These are phyloP conservation scores for Cyclina sinensis DNA, from an alignment of 1,140 invertebrate species.

Conservation along the genomic window DNA sequence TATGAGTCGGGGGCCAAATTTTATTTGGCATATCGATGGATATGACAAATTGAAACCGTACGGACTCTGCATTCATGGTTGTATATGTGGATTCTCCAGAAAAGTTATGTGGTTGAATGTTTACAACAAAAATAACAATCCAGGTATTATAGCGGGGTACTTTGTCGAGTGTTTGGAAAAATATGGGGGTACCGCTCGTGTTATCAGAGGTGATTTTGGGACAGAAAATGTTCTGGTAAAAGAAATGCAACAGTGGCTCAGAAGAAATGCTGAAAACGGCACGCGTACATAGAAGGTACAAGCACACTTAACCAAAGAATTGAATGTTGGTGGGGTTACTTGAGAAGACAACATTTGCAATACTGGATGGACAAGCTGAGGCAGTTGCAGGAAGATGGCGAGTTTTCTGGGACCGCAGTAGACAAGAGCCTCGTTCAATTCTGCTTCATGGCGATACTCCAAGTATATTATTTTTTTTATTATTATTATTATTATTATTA, in stretches of 20 bases:
- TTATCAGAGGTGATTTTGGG: conserved; percentile 37
- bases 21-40: conserved; percentile 40
- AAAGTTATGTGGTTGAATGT: conserved; percentile 34
- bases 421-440: conserved; percentile 29
- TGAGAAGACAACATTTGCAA: conserved; percentile 28
- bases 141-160: conserved; percentile 8
- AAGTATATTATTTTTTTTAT: conserved; percentile 7
- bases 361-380: conserved; percentile 25
- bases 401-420: conserved; percentile 21
- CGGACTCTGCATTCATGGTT: no score
- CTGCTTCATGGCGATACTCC: conserved; percentile 29
- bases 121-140: conserved; percentile 34
- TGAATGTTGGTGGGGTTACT: no score
- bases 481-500: conserved; percentile 11
- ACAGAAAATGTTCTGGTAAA: conserved; percentile 42
- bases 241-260: conserved; percentile 8
- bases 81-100: no score
- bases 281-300: conserved; percentile 35
- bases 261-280: conserved; percentile 11
- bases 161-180: conserved; percentile 9
- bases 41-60: neutral
- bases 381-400: conserved; percentile 27
- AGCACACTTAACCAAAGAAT: no score
- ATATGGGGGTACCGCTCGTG: conserved; percentile 20
- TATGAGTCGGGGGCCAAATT: neutral